phyloP scores from a whole-genome alignment of 2,888 invertebrate genomes.

The Oeneis ivallda region DNA sequence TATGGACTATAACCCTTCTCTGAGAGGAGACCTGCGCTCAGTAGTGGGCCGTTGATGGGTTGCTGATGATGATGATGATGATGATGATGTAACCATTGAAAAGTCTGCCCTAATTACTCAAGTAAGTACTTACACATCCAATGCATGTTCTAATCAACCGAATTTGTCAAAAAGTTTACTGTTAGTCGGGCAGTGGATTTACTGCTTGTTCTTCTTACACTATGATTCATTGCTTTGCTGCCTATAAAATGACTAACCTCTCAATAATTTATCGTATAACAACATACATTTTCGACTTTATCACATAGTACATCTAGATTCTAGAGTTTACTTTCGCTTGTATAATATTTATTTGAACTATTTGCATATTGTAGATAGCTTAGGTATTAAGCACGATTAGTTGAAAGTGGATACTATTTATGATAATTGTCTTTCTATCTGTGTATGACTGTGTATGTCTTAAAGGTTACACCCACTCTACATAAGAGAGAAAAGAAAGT shows the following conservation, averaged over 20 bases:
- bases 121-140: no score
- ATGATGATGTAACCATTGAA: no score
- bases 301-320: no score
- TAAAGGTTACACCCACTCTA: neutral
- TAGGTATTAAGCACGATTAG: conserved; percentile 15
- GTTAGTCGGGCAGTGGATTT: neutral
- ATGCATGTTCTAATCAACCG: no score
- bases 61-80: no score
- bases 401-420: conserved; percentile 9
- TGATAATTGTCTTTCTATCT: neutral
- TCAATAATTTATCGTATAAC: conserved; percentile 18
- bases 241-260: conserved; percentile 29
- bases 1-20: no score
- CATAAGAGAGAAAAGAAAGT: neutral
- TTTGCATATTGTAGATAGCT: conserved; percentile 22
- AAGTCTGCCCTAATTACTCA: no score
- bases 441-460: neutral
- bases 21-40: no score
- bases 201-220: conserved; percentile 13
- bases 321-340: conserved; percentile 1
- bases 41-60: no score
- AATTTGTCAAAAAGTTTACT: neutral
- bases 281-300: conserved; percentile 10
- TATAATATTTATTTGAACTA: neutral
- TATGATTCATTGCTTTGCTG: conserved; percentile 5